phyloP scores from a whole-genome alignment of 2,797 vertebrate species.

The Crypturellus tataupa region DNA sequence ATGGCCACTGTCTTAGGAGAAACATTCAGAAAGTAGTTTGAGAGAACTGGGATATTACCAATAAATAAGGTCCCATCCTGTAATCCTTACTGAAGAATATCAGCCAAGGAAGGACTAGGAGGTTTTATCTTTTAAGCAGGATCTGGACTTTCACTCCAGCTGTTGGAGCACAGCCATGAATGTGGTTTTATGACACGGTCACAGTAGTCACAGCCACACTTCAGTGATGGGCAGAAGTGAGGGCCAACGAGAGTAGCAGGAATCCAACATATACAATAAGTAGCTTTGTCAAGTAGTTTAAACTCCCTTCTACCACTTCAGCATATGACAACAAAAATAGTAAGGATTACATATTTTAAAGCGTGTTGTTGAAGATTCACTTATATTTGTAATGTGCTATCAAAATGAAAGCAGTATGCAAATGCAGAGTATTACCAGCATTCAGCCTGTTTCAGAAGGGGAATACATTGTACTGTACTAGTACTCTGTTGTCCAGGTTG shows the following conservation, averaged over 20 bases:
- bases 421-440: slow-evolving; percentile 52
- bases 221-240: neutral
- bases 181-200: neutral
- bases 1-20: neutral
- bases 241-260: neutral
- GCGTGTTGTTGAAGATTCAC: neutral
- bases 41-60: neutral
- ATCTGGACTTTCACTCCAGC: slow-evolving; percentile 2
- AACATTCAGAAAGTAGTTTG: neutral
- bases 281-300: slow-evolving; percentile 21
- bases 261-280: neutral
- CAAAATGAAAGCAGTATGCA: slow-evolving; percentile 47
- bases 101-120: neutral
- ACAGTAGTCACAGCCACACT: neutral
- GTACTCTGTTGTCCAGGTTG: slow-evolving; percentile 46
- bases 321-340: neutral
- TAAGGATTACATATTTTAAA: slow-evolving; percentile 41
- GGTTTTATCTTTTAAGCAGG: slow-evolving; percentile 30
- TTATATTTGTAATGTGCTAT: slow-evolving; percentile 43
- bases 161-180: neutral
- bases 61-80: neutral
- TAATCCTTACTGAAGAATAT: neutral
- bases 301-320: neutral
- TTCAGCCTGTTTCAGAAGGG: slow-evolving; percentile 41
- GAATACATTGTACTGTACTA: neutral